Percentiles rank a stretch among this genome's conserved stretches.
These are phyloP conservation scores for Pilophorus perplexus DNA, from an alignment of 2,888 invertebrate species.

Conservation along the genomic window DNA sequence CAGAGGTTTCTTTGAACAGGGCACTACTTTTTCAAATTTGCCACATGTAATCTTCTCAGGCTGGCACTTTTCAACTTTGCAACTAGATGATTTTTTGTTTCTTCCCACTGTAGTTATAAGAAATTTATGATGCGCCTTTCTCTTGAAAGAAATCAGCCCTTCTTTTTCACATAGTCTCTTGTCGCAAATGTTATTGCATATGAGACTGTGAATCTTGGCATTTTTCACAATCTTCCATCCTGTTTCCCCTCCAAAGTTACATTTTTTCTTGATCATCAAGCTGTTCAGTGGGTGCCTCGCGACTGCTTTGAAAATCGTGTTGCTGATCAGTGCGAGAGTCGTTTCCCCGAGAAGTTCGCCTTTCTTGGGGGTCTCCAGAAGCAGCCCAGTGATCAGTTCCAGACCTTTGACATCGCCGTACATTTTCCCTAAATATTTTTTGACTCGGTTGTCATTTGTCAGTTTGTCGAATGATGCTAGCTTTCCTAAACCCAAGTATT, in stretches of 20 bases:
- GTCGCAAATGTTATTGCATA: neutral
- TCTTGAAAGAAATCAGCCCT: neutral
- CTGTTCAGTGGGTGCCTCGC: slow-evolving; percentile 1
- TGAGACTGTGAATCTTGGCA: neutral
- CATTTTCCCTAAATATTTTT: neutral
- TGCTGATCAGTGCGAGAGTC: neutral
- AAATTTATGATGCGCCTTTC: neutral
- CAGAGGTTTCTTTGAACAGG: too few species aligned
- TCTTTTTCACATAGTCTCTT: neutral
- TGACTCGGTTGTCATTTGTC: neutral
- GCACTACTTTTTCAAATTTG: neutral
- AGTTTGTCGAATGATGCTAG: neutral
- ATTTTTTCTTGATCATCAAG: neutral
- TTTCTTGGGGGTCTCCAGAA: neutral
- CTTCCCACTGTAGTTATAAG: too few species aligned
- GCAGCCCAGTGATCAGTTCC: slow-evolving; percentile 7
- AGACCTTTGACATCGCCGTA: slow-evolving; percentile 8
- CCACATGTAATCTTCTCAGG: neutral
- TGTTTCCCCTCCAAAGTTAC: neutral
- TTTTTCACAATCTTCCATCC: slow-evolving; percentile 2
- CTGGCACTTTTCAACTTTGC: neutral
- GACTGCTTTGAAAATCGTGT: neutral
- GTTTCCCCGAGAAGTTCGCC: neutral
- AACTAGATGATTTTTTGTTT: neutral
- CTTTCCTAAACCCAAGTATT: neutral